A percentile compares a stretch with the other conserved stretches of the same genome.
Evolutionary conservation across 2,113 vertebrate genomes (phyloP).

Genomic region (Tetrao urogallus): DNA sequence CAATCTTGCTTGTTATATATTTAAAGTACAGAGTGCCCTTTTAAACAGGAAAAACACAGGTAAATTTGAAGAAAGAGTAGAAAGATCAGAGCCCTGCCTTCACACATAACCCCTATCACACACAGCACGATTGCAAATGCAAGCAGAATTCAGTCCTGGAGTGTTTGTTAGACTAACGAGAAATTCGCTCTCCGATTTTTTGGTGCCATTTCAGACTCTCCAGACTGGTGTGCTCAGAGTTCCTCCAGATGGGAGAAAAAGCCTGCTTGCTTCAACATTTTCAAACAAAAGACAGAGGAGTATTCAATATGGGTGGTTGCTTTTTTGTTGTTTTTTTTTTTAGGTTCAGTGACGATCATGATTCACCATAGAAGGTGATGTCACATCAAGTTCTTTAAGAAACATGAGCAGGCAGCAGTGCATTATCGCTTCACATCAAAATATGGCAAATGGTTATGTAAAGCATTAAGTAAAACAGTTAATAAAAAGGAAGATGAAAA

Average conservation of each 20-base stretch:
- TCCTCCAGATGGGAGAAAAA: constrained; percentile 21
- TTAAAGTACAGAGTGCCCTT: constrained; percentile 63
- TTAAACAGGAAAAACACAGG: constrained; percentile 42
- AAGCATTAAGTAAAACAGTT: constrained; percentile 51
- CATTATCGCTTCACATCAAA: not conserved
- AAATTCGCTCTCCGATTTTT: not conserved
- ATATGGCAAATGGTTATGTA: constrained; percentile 43
- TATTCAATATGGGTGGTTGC: not conserved
- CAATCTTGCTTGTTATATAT: constrained; percentile 68
- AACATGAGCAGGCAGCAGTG: constrained; percentile 1
- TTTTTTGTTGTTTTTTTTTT: not conserved
- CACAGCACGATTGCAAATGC: not conserved
- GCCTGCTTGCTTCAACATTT: constrained; percentile 25
- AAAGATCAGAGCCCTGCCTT: not conserved
- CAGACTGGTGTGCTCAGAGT: not conserved
- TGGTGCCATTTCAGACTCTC: not conserved
- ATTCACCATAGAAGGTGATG: constrained; percentile 7
- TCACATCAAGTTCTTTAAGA: constrained; percentile 41
- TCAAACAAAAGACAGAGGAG: constrained; percentile 23
- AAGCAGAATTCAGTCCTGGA: not conserved
- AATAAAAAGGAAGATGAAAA: constrained; percentile 64
- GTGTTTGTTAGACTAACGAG: not conserved
- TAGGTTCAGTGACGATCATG: constrained; percentile 26
- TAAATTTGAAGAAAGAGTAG: constrained; percentile 19
- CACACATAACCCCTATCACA: not conserved